Evolutionary conservation across 2,797 vertebrate genomes (phyloP), one percentile per base, ranked within the genome.

Genomic region (Spheniscus humboldti): DNA sequence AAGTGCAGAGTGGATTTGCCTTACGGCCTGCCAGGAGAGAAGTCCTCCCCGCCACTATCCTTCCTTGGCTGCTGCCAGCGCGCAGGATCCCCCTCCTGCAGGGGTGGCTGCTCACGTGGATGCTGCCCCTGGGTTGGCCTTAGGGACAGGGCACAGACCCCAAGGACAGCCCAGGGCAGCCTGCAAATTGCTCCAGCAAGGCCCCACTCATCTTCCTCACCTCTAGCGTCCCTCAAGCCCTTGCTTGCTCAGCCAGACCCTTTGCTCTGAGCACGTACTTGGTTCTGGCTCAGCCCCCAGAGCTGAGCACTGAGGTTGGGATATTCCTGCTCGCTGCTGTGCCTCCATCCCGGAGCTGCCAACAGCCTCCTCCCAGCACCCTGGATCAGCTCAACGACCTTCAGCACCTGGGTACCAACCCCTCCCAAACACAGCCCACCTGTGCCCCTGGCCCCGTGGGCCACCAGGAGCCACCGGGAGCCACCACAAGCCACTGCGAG

Each of bases 21-120:
- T 45, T 23, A 2, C 0, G 0, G 33, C 35, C 2, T 3, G 10
- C 25, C 3, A 1, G 59, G n/a, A 71, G 33, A 31, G 43, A n/a
- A 79, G 17, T 2, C 1, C 31, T 80, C 31, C 30, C 17, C 2
- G 2, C 14, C 19, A 3, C 27, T 8, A 0, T 13, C 43, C 52
- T 15, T 20, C 22, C 73, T 13, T 0, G 0, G 37, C 39, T 0
- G 3, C 33, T 27, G 47, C 13, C 0, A 0, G 7, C 1, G 1
- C 2, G 0, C 4, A 11, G 50, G 15, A 41, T 20, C 8, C 7
- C 13, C 2, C 3, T 53, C 14, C 39, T 0, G 0, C 12, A 52
- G 83, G 13, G 10, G 8, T 3, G 18, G 31, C 45, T 66, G 41
- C 59, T 77, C 8, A 2, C 1, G 0, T 13, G 11, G 41, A 27